Evolutionary conservation across 2,888 invertebrate genomes (phyloP).

Genomic region (Campopleginae sp.): DNA sequence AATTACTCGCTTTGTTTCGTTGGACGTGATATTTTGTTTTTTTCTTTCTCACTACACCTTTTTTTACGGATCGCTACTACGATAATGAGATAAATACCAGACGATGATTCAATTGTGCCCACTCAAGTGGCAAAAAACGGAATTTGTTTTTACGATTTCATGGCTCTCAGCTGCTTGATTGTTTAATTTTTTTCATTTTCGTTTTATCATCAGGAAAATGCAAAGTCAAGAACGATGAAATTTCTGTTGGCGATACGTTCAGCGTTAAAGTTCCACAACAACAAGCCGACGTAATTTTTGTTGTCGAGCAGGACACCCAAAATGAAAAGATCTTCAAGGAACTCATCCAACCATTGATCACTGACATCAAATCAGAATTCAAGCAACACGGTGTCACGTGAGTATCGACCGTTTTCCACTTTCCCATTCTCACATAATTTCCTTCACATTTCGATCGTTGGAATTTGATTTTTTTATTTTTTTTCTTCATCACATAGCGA

Average conservation of each 20-base stretch:
- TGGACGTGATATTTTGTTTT: conserved; percentile 21
- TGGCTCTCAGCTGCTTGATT: background rate
- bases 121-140: background rate
- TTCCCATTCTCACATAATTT: background rate
- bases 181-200: conserved; percentile 28
- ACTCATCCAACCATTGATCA: conserved; percentile 87
- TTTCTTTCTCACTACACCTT: background rate
- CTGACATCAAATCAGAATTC: conserved; percentile 86
- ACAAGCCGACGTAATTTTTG: conserved; percentile 92
- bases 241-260: conserved; percentile 87
- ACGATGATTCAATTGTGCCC: background rate
- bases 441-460: conserved; percentile 55
- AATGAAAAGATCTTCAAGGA: conserved; percentile 89
- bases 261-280: conserved; percentile 89
- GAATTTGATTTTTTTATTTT: background rate
- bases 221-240: conserved; percentile 83
- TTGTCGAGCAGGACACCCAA: conserved; percentile 88
- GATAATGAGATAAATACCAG: background rate
- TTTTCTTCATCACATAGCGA: conserved; percentile 83
- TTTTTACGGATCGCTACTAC: background rate
- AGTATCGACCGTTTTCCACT: conserved; percentile 69
- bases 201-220: conserved; percentile 82
- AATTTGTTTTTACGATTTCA: background rate
- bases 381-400: conserved; percentile 88
- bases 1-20: conserved; percentile 1